Base-by-base conservation (phyloP, 2,113 vertebrate genomes). In the Indicator maculatus region DNA sequence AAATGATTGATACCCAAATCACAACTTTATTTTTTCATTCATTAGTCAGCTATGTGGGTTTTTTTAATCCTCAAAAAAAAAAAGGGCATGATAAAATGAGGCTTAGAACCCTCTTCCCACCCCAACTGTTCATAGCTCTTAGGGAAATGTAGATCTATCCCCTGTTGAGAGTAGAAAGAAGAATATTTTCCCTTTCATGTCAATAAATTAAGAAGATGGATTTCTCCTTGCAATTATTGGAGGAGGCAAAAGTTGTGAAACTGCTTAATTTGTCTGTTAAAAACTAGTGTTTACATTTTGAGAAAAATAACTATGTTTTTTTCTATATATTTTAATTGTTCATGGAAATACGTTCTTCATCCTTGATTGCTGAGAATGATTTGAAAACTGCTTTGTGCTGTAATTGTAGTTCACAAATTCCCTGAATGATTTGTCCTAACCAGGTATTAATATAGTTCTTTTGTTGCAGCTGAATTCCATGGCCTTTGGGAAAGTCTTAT, bases 401-500 rank as follows among this genome's bases (percentile, higher is more conserved):
- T 31, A 63, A 0, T 72, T 11, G 14, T 63, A 55, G 58, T 31
- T 76, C 60, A 61, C 30, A 78, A n/a, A 8, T 82, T 87, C 20
- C 28, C 45, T 33, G 56, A 45, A 0, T 79, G 31, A 70, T 73
- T 90, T 84, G 21, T 64, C 45, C 31, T 88, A 47, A 92, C 28
- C 44, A 73, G 16, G 17, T 87, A 16, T 63, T 92, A 31, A 87
- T 77, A 16, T 53, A 41, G 96, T 97, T 31, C 52, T 95, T 96
- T 98, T 93, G 10, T 98, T 93, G 11, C 96, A 99, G 99, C 95
- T 96, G 98, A 99, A 93, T 99, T 99, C 95, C 98, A 99, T 8
- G 99, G 99, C 71, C 98, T 99, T 65, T 99, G 99, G 99, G 99
- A 99, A 85, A 99, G 99, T 94, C 97, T 99, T 59, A 97, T 99